Evolutionary conservation across 1,140 invertebrate genomes (phyloP), one percentile per base, ranked within the genome.

Genomic region (Phymastichus coffea): DNA sequence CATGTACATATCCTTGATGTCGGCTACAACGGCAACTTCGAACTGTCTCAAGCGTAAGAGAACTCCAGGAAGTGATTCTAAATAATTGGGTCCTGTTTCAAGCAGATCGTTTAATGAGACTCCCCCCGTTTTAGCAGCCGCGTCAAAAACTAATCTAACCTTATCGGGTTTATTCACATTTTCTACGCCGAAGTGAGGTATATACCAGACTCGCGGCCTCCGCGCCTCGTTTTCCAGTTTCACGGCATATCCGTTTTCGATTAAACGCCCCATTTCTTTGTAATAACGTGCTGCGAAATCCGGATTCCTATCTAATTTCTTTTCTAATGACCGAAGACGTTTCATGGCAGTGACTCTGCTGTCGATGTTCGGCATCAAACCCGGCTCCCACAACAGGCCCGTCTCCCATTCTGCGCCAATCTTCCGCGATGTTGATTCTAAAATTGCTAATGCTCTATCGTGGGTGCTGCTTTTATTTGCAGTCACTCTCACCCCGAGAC

Each of bases 1-100:
- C 4, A 55, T 25, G 15, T 23, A 55, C 53, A 55, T 55, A 20
- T 56, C 53, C 12, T 19, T 15, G 6, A 33, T 49, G 20, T 49
- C 46, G 4, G 3, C 22, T 23, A 19, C 20, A n/a, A 19, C 8
- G 3, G 46, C 46, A 19, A 48, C 15, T 17, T 3, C 2, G 14
- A 30, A 10, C 15, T 48, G n/a, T 33, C 46, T 12, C n/a, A 33
- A 48, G 19, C 46, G 7, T 12, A 33, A 4, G 10, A 48, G 17
- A 4, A 48, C 15, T 4, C 46, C 26, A 6, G 12, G 12, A 3
- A 48, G 15, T 17, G 25, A 19, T 15, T 46, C 8, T 2, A 48
- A 19, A 9, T 30, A 25, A 15, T 48, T 26, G 2, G 46, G 28
- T 10, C 46, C 46, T 2, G 46, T 15, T 6, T 30, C 8, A 17